These are phyloP conservation scores for Odocoileus hemionus DNA, from an alignment of 2,113 vertebrate genomes.

Conservation along the genomic window DNA sequence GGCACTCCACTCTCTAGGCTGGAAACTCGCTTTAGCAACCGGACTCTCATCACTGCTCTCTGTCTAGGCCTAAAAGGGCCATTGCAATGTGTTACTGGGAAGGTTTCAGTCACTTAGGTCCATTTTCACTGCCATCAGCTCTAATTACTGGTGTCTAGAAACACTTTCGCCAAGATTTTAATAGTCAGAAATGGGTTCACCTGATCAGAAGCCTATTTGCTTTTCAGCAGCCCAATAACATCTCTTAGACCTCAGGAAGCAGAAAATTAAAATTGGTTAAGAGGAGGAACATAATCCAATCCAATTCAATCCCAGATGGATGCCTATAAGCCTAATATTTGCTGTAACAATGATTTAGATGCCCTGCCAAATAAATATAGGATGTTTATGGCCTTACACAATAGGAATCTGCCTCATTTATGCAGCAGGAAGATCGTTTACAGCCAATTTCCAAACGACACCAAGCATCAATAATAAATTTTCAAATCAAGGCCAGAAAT, in stretches of 20 bases:
- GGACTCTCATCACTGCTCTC: neutral
- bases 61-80: neutral
- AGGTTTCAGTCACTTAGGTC: neutral
- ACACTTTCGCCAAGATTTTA: constrained; percentile 23
- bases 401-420: constrained; percentile 22
- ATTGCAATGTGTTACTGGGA: neutral
- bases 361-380: constrained; percentile 19
- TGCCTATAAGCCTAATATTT: neutral
- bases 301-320: neutral
- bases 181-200: neutral
- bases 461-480: constrained; percentile 58
- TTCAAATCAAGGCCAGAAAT: constrained; percentile 49
- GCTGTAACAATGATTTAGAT: constrained; percentile 39
- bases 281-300: neutral
- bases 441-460: constrained; percentile 52
- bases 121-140: neutral
- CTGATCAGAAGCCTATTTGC: neutral
- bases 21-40: neutral
- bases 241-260: neutral
- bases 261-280: constrained; percentile 50
- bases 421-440: constrained; percentile 57
- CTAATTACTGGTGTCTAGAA: constrained; percentile 24
- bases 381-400: constrained; percentile 32
- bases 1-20: neutral
- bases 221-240: neutral